Percentiles rank a stretch among this genome's conserved stretches.
Conservation (phyloP, 1,140 invertebrate species). For the Lasioglossum albipes region DNA sequence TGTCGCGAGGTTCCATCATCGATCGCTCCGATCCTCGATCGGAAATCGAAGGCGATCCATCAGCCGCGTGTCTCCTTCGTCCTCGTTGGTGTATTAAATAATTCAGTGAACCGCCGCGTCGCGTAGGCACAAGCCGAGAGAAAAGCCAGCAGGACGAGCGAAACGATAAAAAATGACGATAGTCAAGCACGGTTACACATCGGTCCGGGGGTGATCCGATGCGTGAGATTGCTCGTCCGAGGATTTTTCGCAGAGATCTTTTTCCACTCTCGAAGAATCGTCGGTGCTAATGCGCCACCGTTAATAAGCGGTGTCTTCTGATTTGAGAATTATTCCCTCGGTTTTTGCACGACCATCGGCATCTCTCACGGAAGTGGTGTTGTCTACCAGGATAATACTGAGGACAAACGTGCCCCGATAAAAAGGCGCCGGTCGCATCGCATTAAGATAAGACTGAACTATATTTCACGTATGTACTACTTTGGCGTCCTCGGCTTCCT, state of each 20-base stretch:
- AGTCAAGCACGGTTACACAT: slow-evolving; percentile 63
- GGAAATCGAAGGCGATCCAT: slow-evolving; percentile 47
- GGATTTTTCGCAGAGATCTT: slow-evolving; percentile 33
- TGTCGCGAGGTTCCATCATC: background rate
- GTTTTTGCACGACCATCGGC: slow-evolving; percentile 25
- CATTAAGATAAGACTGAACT: slow-evolving; percentile 49
- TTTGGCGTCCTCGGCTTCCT: background rate
- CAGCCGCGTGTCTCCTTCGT: slow-evolving; percentile 34
- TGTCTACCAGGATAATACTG: slow-evolving; percentile 16
- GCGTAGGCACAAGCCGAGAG: background rate
- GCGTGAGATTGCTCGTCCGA: slow-evolving; percentile 75
- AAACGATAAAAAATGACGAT: slow-evolving; percentile 45
- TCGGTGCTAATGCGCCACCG: slow-evolving; percentile 46
- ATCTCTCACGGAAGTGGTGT: slow-evolving; percentile 46
- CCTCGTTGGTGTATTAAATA: slow-evolving; percentile 56
- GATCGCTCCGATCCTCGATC: slow-evolving; percentile 47
- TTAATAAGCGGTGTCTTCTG: slow-evolving; percentile 53
- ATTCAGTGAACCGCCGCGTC: slow-evolving; percentile 62
- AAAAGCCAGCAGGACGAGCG: background rate
- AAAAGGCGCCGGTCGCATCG: slow-evolving; percentile 28
- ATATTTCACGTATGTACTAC: background rate
- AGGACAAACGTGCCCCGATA: slow-evolving; percentile 24
- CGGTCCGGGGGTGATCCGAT: slow-evolving; percentile 71
- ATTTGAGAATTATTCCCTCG: slow-evolving; percentile 34
- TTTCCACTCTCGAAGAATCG: slow-evolving; percentile 45